These are phyloP conservation scores for Galerucella pusilla DNA, from an alignment of 2,888 invertebrate species.

Conservation along the genomic window DNA sequence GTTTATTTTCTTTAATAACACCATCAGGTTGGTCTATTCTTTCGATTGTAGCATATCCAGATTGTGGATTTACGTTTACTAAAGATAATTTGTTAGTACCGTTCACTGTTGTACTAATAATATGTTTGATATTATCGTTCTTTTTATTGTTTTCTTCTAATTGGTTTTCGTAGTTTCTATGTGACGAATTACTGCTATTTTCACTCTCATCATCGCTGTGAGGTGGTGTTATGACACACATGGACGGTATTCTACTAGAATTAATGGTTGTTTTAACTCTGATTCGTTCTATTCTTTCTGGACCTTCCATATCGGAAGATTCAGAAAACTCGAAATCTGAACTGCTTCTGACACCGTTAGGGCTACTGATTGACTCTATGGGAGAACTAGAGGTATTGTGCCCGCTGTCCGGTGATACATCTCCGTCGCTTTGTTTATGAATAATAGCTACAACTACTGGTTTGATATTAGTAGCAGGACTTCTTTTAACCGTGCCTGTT, in stretches of 20 bases:
- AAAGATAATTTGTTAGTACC: conserved; percentile 55
- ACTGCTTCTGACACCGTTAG: conserved; percentile 74
- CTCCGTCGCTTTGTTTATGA: conserved; percentile 70
- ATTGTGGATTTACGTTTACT: conserved; percentile 60
- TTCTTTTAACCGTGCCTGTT: conserved; percentile 64
- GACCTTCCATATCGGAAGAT: conserved; percentile 88
- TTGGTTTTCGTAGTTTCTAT: conserved; percentile 47
- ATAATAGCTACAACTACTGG: conserved; percentile 72
- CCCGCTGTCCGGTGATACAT: conserved; percentile 83
- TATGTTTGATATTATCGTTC: conserved; percentile 42
- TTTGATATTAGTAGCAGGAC: conserved; percentile 63
- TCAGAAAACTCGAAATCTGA: conserved; percentile 88
- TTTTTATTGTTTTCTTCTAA: conserved; percentile 49
- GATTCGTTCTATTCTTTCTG: conserved; percentile 87
- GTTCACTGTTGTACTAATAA: conserved; percentile 49
- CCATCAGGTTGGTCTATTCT: conserved; percentile 52
- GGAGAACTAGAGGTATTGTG: conserved; percentile 85
- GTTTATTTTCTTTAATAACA: conserved; percentile 36
- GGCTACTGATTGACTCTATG: conserved; percentile 80
- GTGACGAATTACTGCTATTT: conserved; percentile 56
- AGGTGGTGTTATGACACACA: conserved; percentile 91
- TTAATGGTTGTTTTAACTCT: conserved; percentile 88
- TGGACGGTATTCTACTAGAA: conserved; percentile 88
- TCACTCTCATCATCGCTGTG: conserved; percentile 88
- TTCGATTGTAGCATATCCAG: conserved; percentile 63